A percentile compares a stretch with the other conserved stretches of the same genome.
phyloP scores from a whole-genome alignment of 2,797 vertebrate species.

The Xerus rutilus region DNA sequence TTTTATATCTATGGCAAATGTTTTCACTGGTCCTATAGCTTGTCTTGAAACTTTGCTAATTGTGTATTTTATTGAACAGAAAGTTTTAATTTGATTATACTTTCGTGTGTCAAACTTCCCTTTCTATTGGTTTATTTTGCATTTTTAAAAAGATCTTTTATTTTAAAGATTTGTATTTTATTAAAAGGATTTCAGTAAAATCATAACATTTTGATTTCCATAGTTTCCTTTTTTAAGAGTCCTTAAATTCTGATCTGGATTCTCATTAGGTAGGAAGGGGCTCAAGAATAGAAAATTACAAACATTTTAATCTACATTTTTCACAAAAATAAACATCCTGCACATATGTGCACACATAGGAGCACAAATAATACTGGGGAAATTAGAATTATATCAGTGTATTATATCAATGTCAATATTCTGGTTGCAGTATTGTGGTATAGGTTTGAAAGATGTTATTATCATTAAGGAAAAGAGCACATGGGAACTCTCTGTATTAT shows the following conservation, averaged over 20 bases:
- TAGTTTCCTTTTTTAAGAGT: not conserved
- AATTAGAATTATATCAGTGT: not conserved
- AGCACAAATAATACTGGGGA: not conserved
- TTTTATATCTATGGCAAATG: slow-evolving; percentile 4
- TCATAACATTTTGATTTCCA: slow-evolving; percentile 28
- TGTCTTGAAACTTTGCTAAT: slow-evolving; percentile 29
- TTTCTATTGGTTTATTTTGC: not conserved
- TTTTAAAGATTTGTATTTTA: not conserved
- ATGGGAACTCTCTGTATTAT: slow-evolving; percentile 34
- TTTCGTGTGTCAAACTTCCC: not conserved
- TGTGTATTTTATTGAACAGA: not conserved
- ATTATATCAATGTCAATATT: not conserved
- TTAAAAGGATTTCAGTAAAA: not conserved
- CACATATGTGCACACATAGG: not conserved
- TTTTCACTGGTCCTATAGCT: not conserved
- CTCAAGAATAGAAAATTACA: not conserved
- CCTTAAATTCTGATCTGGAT: slow-evolving; percentile 50
- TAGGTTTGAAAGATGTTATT: not conserved
- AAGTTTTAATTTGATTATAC: slow-evolving; percentile 14
- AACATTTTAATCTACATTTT: not conserved
- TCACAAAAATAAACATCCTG: slow-evolving; percentile 46
- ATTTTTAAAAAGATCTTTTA: not conserved
- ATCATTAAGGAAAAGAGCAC: not conserved
- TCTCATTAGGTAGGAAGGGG: not conserved
- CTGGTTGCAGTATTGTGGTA: not conserved